These are phyloP conservation scores for Dysidea cf. avara DNA, from an alignment of 37 sponge, comb jelly and placozoan species.

Conservation along the genomic window DNA sequence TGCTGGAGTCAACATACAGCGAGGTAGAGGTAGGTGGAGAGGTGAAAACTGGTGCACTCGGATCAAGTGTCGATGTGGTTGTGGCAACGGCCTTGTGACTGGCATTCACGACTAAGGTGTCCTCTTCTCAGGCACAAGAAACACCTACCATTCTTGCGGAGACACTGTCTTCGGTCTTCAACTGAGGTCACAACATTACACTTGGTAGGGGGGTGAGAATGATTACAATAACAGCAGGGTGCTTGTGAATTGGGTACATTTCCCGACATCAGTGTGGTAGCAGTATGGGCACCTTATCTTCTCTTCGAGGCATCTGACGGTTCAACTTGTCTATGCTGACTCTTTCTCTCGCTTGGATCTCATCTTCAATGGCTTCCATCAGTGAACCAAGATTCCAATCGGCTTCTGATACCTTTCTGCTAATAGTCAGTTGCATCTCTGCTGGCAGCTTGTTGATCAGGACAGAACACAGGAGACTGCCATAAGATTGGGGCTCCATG, in stretches of 20 bases:
- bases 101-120: conserved; percentile 1
- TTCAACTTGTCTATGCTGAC: too few species aligned
- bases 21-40: conserved; percentile 13
- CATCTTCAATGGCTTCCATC: conserved; percentile 37
- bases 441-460: conserved; percentile 46
- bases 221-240: background rate
- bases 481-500: conserved; percentile 10
- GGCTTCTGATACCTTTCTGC: conserved; percentile 30
- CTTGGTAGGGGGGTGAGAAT: background rate
- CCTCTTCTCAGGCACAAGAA: conserved; percentile 1
- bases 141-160: background rate
- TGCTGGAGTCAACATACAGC: conserved; percentile 9
- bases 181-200: background rate
- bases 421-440: conserved; percentile 27
- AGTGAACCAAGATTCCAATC: conserved; percentile 23
- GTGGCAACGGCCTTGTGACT: conserved; percentile 26
- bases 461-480: conserved; percentile 24
- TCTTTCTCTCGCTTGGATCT: conserved; percentile 31
- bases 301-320: too few species aligned
- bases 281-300: too few species aligned
- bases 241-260: background rate
- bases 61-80: conserved; percentile 17
- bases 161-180: background rate
- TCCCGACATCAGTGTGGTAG: background rate
- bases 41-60: conserved; percentile 22